Conservation (phyloP, 1,140 invertebrate species). For the Orius insidiosus region DNA sequence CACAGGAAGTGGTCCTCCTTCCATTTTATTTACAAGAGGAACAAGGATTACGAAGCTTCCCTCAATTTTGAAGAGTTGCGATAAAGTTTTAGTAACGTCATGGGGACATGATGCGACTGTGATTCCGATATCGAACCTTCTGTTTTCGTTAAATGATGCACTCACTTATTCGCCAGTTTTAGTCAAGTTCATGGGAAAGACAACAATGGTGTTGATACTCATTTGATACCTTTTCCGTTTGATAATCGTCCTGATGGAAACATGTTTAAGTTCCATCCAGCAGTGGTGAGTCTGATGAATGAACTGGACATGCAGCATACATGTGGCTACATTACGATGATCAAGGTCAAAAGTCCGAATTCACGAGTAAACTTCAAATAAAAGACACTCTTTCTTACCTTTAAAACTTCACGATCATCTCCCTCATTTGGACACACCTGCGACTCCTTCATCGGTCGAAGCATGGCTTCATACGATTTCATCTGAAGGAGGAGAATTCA, state of each 20-base stretch:
- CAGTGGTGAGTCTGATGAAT: conserved; percentile 38
- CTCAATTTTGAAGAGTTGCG: conserved; percentile 52
- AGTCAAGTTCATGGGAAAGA: conserved; percentile 42
- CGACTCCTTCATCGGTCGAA: conserved; percentile 15
- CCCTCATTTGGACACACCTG: conserved; percentile 14
- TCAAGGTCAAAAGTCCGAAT: conserved; percentile 26
- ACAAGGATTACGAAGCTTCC: conserved; percentile 48
- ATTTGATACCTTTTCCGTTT: neutral
- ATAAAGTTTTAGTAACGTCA: conserved; percentile 61
- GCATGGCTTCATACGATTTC: conserved; percentile 17
- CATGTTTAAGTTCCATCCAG: conserved; percentile 32
- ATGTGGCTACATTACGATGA: conserved; percentile 68
- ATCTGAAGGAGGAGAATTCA: conserved; percentile 10
- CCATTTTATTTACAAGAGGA: conserved; percentile 63
- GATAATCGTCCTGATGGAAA: conserved; percentile 11
- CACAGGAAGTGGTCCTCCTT: conserved; percentile 74
- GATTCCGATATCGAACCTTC: conserved; percentile 53
- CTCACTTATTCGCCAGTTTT: conserved; percentile 68
- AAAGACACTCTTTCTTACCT: conserved; percentile 8
- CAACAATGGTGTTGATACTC: neutral
- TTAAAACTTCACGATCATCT: conserved; percentile 3
- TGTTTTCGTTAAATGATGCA: conserved; percentile 63
- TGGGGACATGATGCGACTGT: conserved; percentile 72
- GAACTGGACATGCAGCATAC: conserved; percentile 50
- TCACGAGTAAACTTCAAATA: neutral